These are phyloP conservation scores for Drosophila orena DNA, from an alignment of 1,140 invertebrate species.

Conservation along the genomic window DNA sequence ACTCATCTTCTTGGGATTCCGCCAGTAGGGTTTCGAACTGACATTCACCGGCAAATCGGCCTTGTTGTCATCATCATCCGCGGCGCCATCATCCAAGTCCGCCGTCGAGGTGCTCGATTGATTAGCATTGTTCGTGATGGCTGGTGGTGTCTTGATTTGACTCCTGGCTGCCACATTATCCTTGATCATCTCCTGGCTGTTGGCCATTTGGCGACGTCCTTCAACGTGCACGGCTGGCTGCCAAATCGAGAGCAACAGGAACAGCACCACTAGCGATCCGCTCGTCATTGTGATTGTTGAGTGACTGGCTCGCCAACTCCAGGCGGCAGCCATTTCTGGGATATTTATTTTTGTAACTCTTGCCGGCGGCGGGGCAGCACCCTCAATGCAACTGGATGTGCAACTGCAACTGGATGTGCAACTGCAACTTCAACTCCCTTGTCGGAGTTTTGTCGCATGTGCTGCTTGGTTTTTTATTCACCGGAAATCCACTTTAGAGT, in stretches of 20 bases:
- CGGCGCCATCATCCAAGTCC: slow-evolving; percentile 14
- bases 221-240: not conserved
- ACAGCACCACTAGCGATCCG: slow-evolving; percentile 20
- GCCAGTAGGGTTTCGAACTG: slow-evolving; percentile 50
- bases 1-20: slow-evolving; percentile 50
- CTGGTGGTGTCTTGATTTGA: not conserved
- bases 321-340: slow-evolving; percentile 46
- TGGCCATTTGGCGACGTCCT: slow-evolving; percentile 39
- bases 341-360: slow-evolving; percentile 73
- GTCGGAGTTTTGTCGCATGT: slow-evolving; percentile 63
- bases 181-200: slow-evolving; percentile 54
- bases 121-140: slow-evolving; percentile 4
- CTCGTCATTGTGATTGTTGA: slow-evolving; percentile 19
- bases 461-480: slow-evolving; percentile 71
- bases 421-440: slow-evolving; percentile 45
- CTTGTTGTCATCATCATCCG: slow-evolving; percentile 51
- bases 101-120: not conserved
- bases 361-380: slow-evolving; percentile 31
- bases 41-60: slow-evolving; percentile 13
- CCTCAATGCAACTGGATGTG: slow-evolving; percentile 22
- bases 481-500: slow-evolving; percentile 82
- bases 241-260: slow-evolving; percentile 26
- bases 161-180: slow-evolving; percentile 41
- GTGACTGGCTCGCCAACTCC: slow-evolving; percentile 29
- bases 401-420: slow-evolving; percentile 31